Percentiles rank a stretch among this genome's conserved stretches.
phyloP scores from a whole-genome alignment of 2,888 invertebrate species.

The Maniola hyperantus region DNA sequence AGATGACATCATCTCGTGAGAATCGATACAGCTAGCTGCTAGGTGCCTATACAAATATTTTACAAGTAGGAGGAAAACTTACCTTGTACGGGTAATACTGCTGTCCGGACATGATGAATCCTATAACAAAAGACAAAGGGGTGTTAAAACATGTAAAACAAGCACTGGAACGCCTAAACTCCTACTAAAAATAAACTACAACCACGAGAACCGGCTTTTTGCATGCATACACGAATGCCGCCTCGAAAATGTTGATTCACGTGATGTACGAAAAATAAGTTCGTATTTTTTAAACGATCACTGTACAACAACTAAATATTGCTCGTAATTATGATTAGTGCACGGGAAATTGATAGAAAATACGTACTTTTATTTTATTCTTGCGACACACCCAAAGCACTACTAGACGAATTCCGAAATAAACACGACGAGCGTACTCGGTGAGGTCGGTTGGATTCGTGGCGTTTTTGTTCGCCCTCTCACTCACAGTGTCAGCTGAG shows the following conservation, averaged over 20 bases:
- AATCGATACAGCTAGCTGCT: slow-evolving; percentile 55
- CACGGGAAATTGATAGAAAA: slow-evolving; percentile 26
- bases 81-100: slow-evolving; percentile 95
- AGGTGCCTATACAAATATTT: slow-evolving; percentile 38
- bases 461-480: slow-evolving; percentile 70
- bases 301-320: neutral
- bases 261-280: slow-evolving; percentile 8
- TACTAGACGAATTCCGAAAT: slow-evolving; percentile 68
- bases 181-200: slow-evolving; percentile 65
- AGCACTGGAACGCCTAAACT: slow-evolving; percentile 44
- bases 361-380: slow-evolving; percentile 66
- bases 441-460: slow-evolving; percentile 61
- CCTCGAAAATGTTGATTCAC: neutral
- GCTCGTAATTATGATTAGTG: neutral
- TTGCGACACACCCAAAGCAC: slow-evolving; percentile 66
- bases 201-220: slow-evolving; percentile 62
- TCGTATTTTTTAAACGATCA: slow-evolving; percentile 11
- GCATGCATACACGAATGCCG: slow-evolving; percentile 50
- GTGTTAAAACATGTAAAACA: slow-evolving; percentile 44
- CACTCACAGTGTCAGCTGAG: slow-evolving; percentile 54
- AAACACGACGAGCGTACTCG: slow-evolving; percentile 60
- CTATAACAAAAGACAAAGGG: slow-evolving; percentile 60
- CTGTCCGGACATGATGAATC: slow-evolving; percentile 87
- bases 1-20: slow-evolving; percentile 76
- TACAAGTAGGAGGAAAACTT: slow-evolving; percentile 69